phyloP scores from a whole-genome alignment of 2,113 vertebrate genomes.

The Ginglymostoma cirratum region DNA sequence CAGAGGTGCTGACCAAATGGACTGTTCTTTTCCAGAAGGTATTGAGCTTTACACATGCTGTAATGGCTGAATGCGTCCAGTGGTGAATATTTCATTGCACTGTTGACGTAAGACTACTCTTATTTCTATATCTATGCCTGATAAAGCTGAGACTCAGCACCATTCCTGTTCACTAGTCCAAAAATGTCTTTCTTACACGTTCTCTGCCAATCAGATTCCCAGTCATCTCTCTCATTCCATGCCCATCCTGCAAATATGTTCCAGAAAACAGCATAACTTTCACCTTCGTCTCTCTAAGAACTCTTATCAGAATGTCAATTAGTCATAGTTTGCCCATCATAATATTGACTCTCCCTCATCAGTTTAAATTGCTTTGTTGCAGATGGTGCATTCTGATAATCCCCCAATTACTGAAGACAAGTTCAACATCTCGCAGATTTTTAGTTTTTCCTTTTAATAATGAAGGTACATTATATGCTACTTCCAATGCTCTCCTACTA shows the following conservation, averaged over 20 bases:
- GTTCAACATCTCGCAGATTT: background rate
- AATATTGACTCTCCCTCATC: background rate
- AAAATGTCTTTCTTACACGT: background rate
- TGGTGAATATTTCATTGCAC: background rate
- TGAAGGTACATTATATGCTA: background rate
- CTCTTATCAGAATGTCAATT: background rate
- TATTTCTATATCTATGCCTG: background rate
- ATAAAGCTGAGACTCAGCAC: background rate
- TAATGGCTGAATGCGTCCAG: background rate
- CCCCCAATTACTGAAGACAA: background rate
- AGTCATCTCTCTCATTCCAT: background rate
- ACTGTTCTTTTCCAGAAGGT: background rate
- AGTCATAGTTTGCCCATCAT: background rate
- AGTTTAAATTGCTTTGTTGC: background rate
- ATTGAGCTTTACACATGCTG: background rate
- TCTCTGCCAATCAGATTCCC: background rate
- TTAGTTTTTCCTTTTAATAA: background rate
- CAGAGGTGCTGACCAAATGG: background rate
- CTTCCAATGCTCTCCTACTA: background rate
- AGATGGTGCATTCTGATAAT: background rate
- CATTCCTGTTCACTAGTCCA: background rate
- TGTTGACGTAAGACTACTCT: background rate
- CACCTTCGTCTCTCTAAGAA: background rate
- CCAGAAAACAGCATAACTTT: background rate
- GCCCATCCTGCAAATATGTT: background rate